Evolutionary conservation across 2,888 invertebrate species (phyloP).

Genomic region (Pyralis farinalis): DNA sequence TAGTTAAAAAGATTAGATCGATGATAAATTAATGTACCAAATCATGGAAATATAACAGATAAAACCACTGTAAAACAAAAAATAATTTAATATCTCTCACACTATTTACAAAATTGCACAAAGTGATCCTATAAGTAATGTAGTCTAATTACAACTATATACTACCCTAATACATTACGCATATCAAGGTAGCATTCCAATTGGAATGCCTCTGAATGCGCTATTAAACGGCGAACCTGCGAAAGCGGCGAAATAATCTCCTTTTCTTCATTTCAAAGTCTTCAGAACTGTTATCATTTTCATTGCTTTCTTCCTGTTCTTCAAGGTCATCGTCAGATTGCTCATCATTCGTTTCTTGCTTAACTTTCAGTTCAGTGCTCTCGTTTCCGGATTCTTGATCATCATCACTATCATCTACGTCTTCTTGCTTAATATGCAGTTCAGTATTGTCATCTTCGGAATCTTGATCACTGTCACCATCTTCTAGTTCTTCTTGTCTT

Average conservation of each 20-base stretch:
- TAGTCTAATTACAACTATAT: slow-evolving; percentile 12
- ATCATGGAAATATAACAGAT: not conserved
- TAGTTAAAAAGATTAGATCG: no score
- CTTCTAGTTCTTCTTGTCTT: slow-evolving; percentile 16
- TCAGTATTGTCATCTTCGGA: slow-evolving; percentile 31
- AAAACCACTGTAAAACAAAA: slow-evolving; percentile 1
- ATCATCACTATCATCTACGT: slow-evolving; percentile 3
- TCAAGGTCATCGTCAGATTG: slow-evolving; percentile 23
- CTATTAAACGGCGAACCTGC: slow-evolving; percentile 37
- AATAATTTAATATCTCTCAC: slow-evolving; percentile 29
- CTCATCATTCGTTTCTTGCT: slow-evolving; percentile 18
- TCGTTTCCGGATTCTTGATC: not conserved
- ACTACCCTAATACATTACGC: slow-evolving; percentile 17
- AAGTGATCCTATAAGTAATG: slow-evolving; percentile 43
- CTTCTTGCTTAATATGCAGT: slow-evolving; percentile 13
- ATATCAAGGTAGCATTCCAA: slow-evolving; percentile 45
- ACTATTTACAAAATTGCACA: slow-evolving; percentile 78
- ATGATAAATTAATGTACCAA: no score
- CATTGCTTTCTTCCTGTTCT: slow-evolving; percentile 19
- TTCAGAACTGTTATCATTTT: slow-evolving; percentile 13
- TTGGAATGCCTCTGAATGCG: slow-evolving; percentile 42
- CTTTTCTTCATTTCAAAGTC: slow-evolving; percentile 27
- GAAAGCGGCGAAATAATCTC: slow-evolving; percentile 41
- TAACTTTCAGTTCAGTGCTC: not conserved
- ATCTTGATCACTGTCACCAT: slow-evolving; percentile 27